Conservation (phyloP, 2,113 vertebrate species). For the Oplegnathus fasciatus region DNA sequence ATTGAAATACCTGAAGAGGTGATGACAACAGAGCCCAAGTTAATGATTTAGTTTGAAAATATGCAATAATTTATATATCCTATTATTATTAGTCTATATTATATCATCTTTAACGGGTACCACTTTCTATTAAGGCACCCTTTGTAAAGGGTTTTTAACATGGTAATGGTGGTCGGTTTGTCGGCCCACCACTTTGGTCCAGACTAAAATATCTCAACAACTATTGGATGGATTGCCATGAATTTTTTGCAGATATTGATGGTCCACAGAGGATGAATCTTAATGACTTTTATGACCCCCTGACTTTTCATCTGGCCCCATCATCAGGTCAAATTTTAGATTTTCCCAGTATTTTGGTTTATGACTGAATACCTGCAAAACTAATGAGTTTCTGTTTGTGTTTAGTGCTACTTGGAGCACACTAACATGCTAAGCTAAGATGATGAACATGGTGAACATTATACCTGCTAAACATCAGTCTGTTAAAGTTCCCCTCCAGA, state of each 20-base stretch:
- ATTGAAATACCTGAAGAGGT: conserved; percentile 3
- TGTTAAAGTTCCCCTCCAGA: no score
- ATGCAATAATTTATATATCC: neutral
- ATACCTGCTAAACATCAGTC: neutral
- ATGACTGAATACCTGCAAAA: no score
- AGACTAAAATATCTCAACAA: no score
- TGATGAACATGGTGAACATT: neutral
- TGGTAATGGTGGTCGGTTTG: no score
- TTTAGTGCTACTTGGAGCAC: no score
- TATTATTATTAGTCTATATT: neutral
- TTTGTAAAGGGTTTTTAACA: no score
- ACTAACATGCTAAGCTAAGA: neutral
- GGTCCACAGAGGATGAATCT: neutral
- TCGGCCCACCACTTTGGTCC: no score
- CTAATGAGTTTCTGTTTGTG: no score
- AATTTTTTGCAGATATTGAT: no score
- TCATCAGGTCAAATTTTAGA: no score
- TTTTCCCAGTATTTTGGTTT: neutral
- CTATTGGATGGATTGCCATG: no score
- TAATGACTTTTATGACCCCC: neutral
- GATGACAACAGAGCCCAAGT: neutral
- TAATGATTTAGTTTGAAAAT: neutral
- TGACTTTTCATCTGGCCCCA: neutral
- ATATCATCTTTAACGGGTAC: neutral
- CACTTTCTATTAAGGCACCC: no score